A percentile compares a stretch with the other conserved stretches of the same genome.
phyloP scores from a whole-genome alignment of 2,888 invertebrate species.

The Lasioglossum zephyrum region DNA sequence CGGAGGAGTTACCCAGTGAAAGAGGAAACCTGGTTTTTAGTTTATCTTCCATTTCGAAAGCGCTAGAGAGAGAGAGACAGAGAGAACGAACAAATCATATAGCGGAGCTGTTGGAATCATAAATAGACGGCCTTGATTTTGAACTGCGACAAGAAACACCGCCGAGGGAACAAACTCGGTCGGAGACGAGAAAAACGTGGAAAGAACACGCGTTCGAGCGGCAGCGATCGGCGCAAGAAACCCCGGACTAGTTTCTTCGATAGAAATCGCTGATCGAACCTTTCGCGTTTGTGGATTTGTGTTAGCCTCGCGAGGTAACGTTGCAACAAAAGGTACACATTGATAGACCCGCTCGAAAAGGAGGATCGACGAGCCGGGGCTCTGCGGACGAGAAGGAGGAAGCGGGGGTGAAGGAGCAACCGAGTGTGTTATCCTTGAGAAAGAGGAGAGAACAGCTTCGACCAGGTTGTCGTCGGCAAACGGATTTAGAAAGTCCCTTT shows the following conservation, averaged over 20 bases:
- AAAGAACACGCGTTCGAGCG: background rate
- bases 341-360: constrained; percentile 26
- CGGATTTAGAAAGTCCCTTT: constrained; percentile 45
- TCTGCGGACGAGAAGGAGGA: background rate
- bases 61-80: no score
- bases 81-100: no score
- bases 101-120: background rate
- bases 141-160: constrained; percentile 6
- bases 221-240: background rate
- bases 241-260: background rate
- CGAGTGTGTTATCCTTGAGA: constrained; percentile 22
- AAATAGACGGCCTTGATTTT: constrained; percentile 16
- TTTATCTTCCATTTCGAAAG: no score
- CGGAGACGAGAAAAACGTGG: no score
- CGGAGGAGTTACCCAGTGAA: no score
- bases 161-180: background rate
- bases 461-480: background rate
- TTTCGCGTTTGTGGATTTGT: background rate
- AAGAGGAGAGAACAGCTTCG: background rate
- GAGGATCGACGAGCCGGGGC: constrained; percentile 14
- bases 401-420: background rate
- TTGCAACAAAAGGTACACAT: background rate
- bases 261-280: background rate
- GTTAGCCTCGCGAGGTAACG: background rate
- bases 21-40: no score